phyloP scores from a whole-genome alignment of 2,797 vertebrate genomes.

The Muraenolepis orangiensis region DNA sequence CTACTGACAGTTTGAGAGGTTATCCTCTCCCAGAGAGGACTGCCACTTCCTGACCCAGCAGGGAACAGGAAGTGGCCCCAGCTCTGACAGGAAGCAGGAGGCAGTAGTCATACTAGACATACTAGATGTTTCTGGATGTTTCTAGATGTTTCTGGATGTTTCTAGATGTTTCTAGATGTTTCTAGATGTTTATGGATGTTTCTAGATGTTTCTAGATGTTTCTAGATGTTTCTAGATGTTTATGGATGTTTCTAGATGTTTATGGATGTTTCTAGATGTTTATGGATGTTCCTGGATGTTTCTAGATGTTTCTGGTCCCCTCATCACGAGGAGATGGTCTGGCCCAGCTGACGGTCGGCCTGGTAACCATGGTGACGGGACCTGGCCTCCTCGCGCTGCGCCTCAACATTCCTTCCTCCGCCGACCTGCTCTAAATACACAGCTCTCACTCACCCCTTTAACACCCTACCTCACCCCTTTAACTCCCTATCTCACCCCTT shows the following conservation, averaged over 20 bases:
- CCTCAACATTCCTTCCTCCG: constrained; percentile 50
- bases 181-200: no score
- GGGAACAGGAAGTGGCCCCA: background rate
- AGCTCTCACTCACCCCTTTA: constrained; percentile 15
- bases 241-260: no score
- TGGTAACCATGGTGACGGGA: constrained; percentile 51
- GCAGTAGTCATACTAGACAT: constrained; percentile 42
- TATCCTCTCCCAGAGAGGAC: constrained; percentile 64
- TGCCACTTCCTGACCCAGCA: constrained; percentile 58
- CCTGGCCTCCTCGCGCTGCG: constrained; percentile 33
- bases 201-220: no score
- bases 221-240: no score
- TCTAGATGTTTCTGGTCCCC: background rate
- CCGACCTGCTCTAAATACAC: constrained; percentile 38
- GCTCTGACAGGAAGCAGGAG: constrained; percentile 70
- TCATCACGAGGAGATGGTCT: background rate
- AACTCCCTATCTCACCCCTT: no score
- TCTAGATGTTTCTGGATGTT: no score
- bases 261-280: no score
- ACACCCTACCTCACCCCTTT: background rate
- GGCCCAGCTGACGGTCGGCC: constrained; percentile 5
- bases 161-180: no score
- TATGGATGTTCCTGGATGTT: no score
- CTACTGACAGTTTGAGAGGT: constrained; percentile 53
- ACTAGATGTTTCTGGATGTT: no score